Evolutionary conservation across 2,113 vertebrate genomes (phyloP).

Genomic region (Ictalurus furcatus): DNA sequence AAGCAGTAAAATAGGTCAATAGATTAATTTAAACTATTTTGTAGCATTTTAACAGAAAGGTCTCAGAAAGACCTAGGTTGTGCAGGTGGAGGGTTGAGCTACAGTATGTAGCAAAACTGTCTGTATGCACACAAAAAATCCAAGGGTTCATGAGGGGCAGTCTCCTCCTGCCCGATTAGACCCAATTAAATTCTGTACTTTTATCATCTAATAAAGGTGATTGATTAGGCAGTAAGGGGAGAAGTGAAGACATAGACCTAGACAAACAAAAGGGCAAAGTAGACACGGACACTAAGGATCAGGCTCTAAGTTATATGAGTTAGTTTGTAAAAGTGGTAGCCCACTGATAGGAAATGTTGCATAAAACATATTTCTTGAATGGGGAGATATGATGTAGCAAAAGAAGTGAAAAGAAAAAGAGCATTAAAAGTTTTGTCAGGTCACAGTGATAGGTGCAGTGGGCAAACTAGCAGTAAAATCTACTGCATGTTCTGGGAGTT

Average conservation of each 20-base stretch:
- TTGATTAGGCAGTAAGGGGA: conserved; percentile 41
- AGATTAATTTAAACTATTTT: background rate
- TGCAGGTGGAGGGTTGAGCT: background rate
- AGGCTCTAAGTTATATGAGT: background rate
- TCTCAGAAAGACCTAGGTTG: background rate
- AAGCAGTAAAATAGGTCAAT: background rate
- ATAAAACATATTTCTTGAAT: conserved; percentile 43
- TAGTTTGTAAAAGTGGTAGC: conserved; percentile 17
- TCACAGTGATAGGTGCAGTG: conserved; percentile 13
- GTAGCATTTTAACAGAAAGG: background rate
- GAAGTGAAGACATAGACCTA: conserved; percentile 18
- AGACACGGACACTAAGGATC: background rate
- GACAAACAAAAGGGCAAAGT: conserved; percentile 25
- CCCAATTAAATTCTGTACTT: conserved; percentile 49
- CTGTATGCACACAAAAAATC: conserved; percentile 31
- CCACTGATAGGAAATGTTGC: conserved; percentile 36
- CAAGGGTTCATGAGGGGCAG: conserved; percentile 30
- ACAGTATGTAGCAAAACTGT: background rate
- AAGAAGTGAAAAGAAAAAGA: conserved; percentile 52
- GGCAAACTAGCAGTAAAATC: conserved; percentile 22
- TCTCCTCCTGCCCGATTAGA: conserved; percentile 34
- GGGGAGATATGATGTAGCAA: conserved; percentile 22
- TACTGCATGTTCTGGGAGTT: conserved; percentile 42
- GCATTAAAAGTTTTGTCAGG: conserved; percentile 52
- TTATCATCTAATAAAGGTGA: conserved; percentile 48